phyloP scores from a whole-genome alignment of 2,888 invertebrate species.

The Hesperia comma region DNA sequence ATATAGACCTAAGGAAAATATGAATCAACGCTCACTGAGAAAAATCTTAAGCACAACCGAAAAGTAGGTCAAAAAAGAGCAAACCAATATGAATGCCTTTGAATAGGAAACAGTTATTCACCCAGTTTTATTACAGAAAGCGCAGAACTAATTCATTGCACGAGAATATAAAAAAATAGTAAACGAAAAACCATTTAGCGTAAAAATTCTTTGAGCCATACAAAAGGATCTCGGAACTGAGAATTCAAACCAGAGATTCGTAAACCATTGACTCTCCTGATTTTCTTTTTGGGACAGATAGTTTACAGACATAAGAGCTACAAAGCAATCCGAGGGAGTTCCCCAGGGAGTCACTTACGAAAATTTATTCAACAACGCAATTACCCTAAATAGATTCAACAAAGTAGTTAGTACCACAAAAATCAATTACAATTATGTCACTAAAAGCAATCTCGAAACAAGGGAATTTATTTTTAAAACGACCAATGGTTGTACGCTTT shows the following conservation, averaged over 20 bases:
- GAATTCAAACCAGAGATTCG: slow-evolving; percentile 11
- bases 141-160: slow-evolving; percentile 26
- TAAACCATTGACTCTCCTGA: slow-evolving; percentile 11
- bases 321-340: slow-evolving; percentile 8
- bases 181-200: slow-evolving; percentile 26
- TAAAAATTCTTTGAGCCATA: slow-evolving; percentile 19
- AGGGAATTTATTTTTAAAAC: slow-evolving; percentile 60
- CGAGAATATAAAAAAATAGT: slow-evolving; percentile 13
- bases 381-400: slow-evolving; percentile 32
- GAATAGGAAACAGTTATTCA: slow-evolving; percentile 25
- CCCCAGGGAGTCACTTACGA: slow-evolving; percentile 23
- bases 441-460: slow-evolving; percentile 49
- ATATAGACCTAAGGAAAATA: not conserved
- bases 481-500: slow-evolving; percentile 51
- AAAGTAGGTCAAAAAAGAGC: slow-evolving; percentile 21
- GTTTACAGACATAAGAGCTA: slow-evolving; percentile 10
- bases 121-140: slow-evolving; percentile 24
- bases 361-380: slow-evolving; percentile 27
- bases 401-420: slow-evolving; percentile 41
- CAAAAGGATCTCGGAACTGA: slow-evolving; percentile 5
- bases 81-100: slow-evolving; percentile 12
- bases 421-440: slow-evolving; percentile 61
- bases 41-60: slow-evolving; percentile 8
- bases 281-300: slow-evolving; percentile 17
- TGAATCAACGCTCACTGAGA: slow-evolving; percentile 7